Percentiles rank a stretch among this genome's conserved stretches.
Evolutionary conservation across 2,797 vertebrate species (phyloP).

Genomic region (Buphagus erythrorhynchus): DNA sequence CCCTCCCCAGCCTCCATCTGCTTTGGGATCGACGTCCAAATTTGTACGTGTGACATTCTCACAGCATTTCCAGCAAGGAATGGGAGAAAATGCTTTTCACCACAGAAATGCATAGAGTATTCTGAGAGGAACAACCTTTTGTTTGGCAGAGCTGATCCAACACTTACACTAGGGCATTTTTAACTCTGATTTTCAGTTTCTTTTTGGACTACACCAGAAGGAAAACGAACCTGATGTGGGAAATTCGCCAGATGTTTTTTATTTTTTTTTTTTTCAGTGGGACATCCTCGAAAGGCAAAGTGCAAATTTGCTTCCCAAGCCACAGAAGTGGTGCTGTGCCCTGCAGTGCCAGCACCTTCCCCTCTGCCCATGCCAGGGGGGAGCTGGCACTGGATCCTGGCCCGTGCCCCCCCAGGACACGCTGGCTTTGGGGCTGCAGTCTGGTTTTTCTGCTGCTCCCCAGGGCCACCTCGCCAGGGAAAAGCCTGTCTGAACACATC

Average conservation of each 20-base stretch:
- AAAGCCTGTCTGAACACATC: neutral
- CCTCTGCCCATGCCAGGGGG: neutral
- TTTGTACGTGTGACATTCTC: slow-evolving; percentile 50
- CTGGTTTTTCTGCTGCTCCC: neutral
- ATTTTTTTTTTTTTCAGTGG: neutral
- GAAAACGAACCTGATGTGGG: neutral
- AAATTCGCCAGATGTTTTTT: neutral
- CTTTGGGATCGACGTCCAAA: slow-evolving; percentile 63
- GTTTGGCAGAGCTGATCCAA: neutral
- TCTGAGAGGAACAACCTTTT: slow-evolving; percentile 31
- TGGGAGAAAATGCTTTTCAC: slow-evolving; percentile 34
- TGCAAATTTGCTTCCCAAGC: slow-evolving; percentile 10
- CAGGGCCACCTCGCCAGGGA: neutral
- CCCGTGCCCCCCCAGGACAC: neutral
- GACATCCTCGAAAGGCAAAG: slow-evolving; percentile 31
- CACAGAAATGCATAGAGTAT: slow-evolving; percentile 74
- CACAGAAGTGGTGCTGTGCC: neutral
- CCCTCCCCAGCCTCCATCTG: slow-evolving; percentile 60
- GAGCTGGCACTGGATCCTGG: neutral
- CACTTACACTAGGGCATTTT: neutral
- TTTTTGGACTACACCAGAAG: neutral
- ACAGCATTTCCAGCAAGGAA: slow-evolving; percentile 48
- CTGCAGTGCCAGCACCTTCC: neutral
- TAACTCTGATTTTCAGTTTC: neutral
- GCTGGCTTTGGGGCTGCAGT: neutral